These are phyloP conservation scores for Zoanthus gigantus DNA, from an alignment of 92 coral and sea anemone genomes.

Conservation along the genomic window DNA sequence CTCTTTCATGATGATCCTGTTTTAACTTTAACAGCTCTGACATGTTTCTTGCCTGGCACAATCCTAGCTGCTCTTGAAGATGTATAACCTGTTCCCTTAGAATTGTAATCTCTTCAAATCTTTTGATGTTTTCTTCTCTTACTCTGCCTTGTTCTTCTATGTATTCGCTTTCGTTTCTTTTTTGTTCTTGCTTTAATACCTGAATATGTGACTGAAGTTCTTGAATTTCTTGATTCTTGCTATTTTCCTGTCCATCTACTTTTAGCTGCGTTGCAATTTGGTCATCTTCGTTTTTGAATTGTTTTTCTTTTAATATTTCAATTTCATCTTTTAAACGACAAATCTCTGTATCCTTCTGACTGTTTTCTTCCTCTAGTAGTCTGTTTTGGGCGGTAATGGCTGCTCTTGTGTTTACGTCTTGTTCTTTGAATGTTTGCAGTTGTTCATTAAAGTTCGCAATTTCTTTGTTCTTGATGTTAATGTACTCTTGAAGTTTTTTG, in stretches of 20 bases:
- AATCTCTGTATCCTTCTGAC: slow-evolving; percentile 8
- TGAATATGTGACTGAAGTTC: slow-evolving; percentile 36
- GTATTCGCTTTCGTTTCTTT: slow-evolving; percentile 15
- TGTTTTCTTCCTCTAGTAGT: slow-evolving; percentile 25
- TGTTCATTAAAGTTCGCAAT: slow-evolving; percentile 12
- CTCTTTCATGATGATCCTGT: slow-evolving; percentile 48
- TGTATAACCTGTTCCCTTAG: slow-evolving; percentile 44
- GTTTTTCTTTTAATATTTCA: slow-evolving; percentile 16
- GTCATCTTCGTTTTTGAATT: slow-evolving; percentile 12
- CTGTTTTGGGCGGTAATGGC: slow-evolving; percentile 3
- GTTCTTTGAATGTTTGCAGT: slow-evolving; percentile 5
- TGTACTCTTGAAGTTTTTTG: neutral
- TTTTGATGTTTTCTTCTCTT: slow-evolving; percentile 27
- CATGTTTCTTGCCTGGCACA: slow-evolving; percentile 60
- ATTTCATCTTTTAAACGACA: slow-evolving; percentile 23
- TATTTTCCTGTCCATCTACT: slow-evolving; percentile 26
- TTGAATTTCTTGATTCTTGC: slow-evolving; percentile 30
- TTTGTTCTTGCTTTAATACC: slow-evolving; percentile 15
- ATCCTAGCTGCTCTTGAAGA: slow-evolving; percentile 44
- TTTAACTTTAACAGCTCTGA: slow-evolving; percentile 62
- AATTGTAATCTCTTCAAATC: slow-evolving; percentile 26
- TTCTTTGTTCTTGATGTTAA: neutral
- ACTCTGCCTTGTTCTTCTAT: slow-evolving; percentile 13
- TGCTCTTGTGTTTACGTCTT: neutral
- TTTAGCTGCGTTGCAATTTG: slow-evolving; percentile 34